phyloP scores from a whole-genome alignment of 2,888 invertebrate species.

The Eustalomyia histrio region DNA sequence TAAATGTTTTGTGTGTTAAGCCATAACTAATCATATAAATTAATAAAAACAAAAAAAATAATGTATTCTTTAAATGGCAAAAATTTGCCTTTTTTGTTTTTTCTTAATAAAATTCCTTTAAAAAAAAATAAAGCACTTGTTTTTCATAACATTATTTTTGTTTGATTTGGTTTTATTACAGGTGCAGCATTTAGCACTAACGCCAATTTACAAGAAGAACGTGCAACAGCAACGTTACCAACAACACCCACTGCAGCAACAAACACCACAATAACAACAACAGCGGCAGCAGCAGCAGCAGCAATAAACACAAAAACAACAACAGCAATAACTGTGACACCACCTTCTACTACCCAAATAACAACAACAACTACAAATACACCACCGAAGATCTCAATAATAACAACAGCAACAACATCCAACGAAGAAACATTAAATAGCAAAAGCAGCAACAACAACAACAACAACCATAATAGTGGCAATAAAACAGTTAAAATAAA shows the following conservation, averaged over 20 bases:
- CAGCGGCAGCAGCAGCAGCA: constrained; percentile 51
- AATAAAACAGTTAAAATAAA: constrained; percentile 56
- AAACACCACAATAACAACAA: constrained; percentile 55
- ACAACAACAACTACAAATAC: constrained; percentile 61
- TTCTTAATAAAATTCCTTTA: constrained; percentile 31
- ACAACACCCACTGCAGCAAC: constrained; percentile 40
- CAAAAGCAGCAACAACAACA: constrained; percentile 41
- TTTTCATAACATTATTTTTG: constrained; percentile 67
- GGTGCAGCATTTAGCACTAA: constrained; percentile 72
- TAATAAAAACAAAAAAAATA: constrained; percentile 58
- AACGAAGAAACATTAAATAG: constrained; percentile 42
- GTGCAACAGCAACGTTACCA: constrained; percentile 51
- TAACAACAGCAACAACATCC: constrained; percentile 47
- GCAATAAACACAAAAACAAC: constrained; percentile 54
- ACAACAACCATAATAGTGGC: constrained; percentile 41
- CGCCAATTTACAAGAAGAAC: constrained; percentile 67
- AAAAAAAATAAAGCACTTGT: constrained; percentile 59
- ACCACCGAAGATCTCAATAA: constrained; percentile 66
- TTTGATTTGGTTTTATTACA: constrained; percentile 66
- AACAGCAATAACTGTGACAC: constrained; percentile 42
- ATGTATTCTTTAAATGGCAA: constrained; percentile 55
- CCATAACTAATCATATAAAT: constrained; percentile 64
- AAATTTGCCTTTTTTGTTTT: constrained; percentile 10
- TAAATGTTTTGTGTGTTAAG: constrained; percentile 43
- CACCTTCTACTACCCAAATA: constrained; percentile 51